Base-by-base conservation (phyloP, 2,113 vertebrate genomes). In the Baryphthengus martii region DNA sequence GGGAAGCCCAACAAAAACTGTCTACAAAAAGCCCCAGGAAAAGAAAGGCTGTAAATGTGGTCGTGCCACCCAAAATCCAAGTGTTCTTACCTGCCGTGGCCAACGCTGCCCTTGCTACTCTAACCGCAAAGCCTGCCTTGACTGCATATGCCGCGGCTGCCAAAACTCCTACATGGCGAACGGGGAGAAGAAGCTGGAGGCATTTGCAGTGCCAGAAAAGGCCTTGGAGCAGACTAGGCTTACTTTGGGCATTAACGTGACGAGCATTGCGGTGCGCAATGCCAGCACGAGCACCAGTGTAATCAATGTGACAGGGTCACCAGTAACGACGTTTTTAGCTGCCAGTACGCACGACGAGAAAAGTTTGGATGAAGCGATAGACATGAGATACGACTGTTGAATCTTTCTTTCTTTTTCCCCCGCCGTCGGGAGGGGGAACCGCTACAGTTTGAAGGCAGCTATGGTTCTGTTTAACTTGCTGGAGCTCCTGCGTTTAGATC, bases 101-200 rank as follows among this genome's bases (percentile, higher is more conserved):
- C 99, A 99, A 95, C 99, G 99, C 89, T 99, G 99, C 97, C 99
- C 99, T 93, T 99, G 99, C 95, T 99, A 99, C 85, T 99, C 99
- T 33, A 99, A 99, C 98, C 99, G 99, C 90, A 99, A 99, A 98
- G 99, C 99, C 86, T 99, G 99, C 97, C 98, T 99, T 98, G 99
- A 99, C 98, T 99, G 99, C 96, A 99, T 99, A 98, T 99, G 99
- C 98, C 99, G 99, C 92, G 99, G 99, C 95, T 99, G 99, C 98
- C 99, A 99, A 98, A 99, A 99, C 98, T 99, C 99, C 15, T 99
- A 99, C 98, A 99, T 99, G 99, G 99, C 99, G 95, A 99, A 99
- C 25, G 99, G 99, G 56, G 99, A 99, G 98, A 99, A 99, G 98
- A 99, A 99, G 98, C 98, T 99, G 42, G 99, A 99, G 98, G 99